These are phyloP conservation scores for Microctenopoma stevenorrisi DNA, from an alignment of 2,797 vertebrate species.

Conservation along the genomic window DNA sequence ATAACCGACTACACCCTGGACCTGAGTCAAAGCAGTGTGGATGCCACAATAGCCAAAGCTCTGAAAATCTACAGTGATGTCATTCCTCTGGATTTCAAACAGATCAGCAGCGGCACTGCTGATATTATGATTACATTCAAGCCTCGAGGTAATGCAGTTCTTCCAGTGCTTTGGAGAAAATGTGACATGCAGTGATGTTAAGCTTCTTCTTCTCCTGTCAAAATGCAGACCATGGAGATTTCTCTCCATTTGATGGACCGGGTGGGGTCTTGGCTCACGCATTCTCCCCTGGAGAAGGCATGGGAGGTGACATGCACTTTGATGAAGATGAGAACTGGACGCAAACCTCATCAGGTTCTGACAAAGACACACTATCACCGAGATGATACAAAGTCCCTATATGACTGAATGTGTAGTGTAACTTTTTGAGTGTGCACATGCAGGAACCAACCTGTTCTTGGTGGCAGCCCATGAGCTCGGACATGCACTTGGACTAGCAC, in stretches of 20 bases:
- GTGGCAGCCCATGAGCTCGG: constrained; percentile 81
- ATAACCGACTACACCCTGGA: constrained; percentile 82
- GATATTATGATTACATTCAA: constrained; percentile 88
- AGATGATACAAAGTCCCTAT: neutral
- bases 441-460: constrained; percentile 72
- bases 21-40: constrained; percentile 84
- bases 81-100: constrained; percentile 85
- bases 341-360: constrained; percentile 47
- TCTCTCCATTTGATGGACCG: constrained; percentile 84
- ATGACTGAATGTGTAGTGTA: neutral
- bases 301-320: constrained; percentile 90
- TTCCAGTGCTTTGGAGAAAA: neutral
- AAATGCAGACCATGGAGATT: constrained; percentile 82
- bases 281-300: constrained; percentile 75
- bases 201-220: neutral
- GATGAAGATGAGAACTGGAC: constrained; percentile 88
- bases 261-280: constrained; percentile 85
- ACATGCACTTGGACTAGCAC: constrained; percentile 75
- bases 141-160: constrained; percentile 23
- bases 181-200: neutral
- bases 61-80: constrained; percentile 89
- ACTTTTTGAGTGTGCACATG: neutral
- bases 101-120: constrained; percentile 79
- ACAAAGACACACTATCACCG: neutral
- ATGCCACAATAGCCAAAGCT: constrained; percentile 84